Evolutionary conservation across 2,113 vertebrate genomes (phyloP).

Genomic region (Parus major): DNA sequence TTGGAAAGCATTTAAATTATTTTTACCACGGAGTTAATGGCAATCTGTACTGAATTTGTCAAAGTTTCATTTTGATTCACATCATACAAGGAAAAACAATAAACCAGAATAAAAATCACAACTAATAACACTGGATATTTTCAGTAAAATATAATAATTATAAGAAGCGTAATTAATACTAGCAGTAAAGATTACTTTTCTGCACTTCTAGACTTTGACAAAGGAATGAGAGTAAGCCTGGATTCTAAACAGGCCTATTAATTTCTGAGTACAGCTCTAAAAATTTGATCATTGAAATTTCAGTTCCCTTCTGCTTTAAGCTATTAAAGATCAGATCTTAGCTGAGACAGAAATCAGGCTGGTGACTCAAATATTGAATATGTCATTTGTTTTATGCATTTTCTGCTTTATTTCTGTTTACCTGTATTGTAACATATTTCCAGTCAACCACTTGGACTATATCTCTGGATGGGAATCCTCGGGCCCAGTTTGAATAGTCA

Average conservation of each 20-base stretch:
- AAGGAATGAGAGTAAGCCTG: not conserved
- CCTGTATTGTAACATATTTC: not conserved
- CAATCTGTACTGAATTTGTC: not conserved
- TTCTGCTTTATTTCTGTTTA: not conserved
- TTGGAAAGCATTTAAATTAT: not conserved
- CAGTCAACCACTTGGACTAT: rapidly evolving
- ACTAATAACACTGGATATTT: not conserved
- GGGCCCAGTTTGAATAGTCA: conserved; percentile 85
- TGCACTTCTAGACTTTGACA: not conserved
- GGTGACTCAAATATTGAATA: not conserved
- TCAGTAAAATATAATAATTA: not conserved
- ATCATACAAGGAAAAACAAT: not conserved
- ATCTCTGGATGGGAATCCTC: conserved; percentile 68
- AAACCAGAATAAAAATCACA: not conserved
- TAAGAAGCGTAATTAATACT: not conserved
- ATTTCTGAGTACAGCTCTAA: not conserved
- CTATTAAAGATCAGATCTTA: not conserved
- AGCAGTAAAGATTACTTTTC: not conserved
- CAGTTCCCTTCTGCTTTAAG: not conserved
- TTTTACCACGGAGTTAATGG: not conserved
- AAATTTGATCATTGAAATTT: not conserved
- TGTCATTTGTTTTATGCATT: not conserved
- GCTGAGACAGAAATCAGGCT: not conserved
- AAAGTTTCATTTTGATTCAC: not conserved
- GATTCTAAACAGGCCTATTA: not conserved